Conservation (phyloP, 2,888 invertebrate genomes). For the Drosophila anceps region DNA sequence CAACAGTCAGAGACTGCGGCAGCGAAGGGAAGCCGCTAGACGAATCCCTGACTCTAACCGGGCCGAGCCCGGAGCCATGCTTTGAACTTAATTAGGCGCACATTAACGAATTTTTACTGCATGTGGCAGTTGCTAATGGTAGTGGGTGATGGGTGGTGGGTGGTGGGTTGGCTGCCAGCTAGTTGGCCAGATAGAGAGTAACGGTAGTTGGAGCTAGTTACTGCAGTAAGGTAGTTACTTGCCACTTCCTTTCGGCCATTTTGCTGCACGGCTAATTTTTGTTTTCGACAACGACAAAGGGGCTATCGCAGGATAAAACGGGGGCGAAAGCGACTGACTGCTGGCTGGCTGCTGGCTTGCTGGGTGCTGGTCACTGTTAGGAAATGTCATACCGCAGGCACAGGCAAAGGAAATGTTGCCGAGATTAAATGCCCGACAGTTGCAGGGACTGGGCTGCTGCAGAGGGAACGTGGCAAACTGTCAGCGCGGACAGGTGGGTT, state of each 20-base stretch:
- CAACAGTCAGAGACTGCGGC: constrained; percentile 4
- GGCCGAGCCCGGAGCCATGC: constrained; percentile 68
- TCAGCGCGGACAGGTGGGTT: constrained; percentile 62
- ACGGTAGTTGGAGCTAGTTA: constrained; percentile 41
- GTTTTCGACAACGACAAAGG: constrained; percentile 79
- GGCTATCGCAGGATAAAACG: constrained; percentile 30
- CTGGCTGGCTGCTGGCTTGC: neutral
- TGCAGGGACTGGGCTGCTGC: neutral
- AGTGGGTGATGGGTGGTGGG: constrained; percentile 2
- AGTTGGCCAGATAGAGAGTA: constrained; percentile 14
- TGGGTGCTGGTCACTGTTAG: constrained; percentile 53
- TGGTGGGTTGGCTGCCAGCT: neutral
- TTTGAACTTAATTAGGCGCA: constrained; percentile 81
- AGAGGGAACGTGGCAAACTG: constrained; percentile 22
- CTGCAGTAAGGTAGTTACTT: constrained; percentile 72
- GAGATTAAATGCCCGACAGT: constrained; percentile 71
- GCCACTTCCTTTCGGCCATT: constrained; percentile 78
- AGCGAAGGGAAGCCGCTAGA: constrained; percentile 20
- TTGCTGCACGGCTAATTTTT: constrained; percentile 78
- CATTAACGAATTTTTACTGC: constrained; percentile 75
- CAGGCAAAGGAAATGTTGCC: constrained; percentile 73
- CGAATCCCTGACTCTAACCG: constrained; percentile 33
- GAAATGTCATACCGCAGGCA: constrained; percentile 75
- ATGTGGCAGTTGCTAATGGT: constrained; percentile 53
- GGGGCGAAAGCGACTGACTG: constrained; percentile 3